These are phyloP conservation scores for Marmota flaviventris DNA, from an alignment of 2,113 vertebrate genomes.

Conservation along the genomic window DNA sequence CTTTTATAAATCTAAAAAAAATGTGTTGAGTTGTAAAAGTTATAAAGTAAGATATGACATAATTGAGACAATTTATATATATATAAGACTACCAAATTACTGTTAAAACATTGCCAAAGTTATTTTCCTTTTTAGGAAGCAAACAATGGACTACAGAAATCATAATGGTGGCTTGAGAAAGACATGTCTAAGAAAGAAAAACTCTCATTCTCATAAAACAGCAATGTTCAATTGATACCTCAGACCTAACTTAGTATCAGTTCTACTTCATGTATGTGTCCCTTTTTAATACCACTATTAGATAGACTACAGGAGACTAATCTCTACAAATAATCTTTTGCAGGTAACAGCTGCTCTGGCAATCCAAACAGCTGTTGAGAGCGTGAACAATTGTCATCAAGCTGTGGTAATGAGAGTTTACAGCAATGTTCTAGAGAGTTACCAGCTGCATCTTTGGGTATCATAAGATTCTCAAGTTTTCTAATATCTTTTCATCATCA, in stretches of 20 bases:
- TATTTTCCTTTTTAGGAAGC: background rate
- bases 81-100: background rate
- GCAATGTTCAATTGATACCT: background rate
- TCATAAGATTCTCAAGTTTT: constrained; percentile 35
- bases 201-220: background rate
- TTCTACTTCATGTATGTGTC: background rate
- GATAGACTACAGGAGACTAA: constrained; percentile 30
- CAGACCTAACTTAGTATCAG: background rate
- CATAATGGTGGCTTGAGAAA: background rate
- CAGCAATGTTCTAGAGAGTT: constrained; percentile 14
- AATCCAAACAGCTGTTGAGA: constrained; percentile 68
- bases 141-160: background rate
- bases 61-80: background rate
- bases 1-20: background rate
- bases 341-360: constrained; percentile 72
- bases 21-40: background rate
- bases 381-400: constrained; percentile 60
- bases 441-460: constrained; percentile 61
- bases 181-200: background rate
- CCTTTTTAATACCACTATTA: background rate
- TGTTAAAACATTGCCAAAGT: background rate
- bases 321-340: constrained; percentile 51
- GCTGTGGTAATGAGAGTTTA: constrained; percentile 60
- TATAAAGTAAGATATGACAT: background rate
- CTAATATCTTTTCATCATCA: constrained; percentile 70